Evolutionary conservation across 2,888 invertebrate species (phyloP).

Genomic region (Dinocampus coccinellae): DNA sequence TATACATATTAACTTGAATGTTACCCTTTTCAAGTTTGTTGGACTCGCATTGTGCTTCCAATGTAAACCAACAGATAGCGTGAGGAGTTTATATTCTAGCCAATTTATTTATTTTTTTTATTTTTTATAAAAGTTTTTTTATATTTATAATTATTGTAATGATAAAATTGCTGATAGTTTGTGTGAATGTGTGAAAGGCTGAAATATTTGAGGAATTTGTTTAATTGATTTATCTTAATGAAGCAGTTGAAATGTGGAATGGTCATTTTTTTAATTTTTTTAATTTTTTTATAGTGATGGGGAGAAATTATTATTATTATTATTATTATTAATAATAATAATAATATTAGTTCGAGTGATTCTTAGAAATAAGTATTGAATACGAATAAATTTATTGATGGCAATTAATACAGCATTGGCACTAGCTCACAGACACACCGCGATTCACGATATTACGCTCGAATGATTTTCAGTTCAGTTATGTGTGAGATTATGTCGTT

Average conservation of each 20-base stretch:
- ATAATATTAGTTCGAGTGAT: neutral
- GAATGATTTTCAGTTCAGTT: slow-evolving; percentile 30
- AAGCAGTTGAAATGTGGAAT: neutral
- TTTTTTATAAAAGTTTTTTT: too few relatives aligned
- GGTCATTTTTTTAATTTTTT: neutral
- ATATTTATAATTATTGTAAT: too few relatives aligned
- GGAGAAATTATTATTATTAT: neutral
- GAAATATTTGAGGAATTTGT: neutral
- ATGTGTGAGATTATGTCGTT: slow-evolving; percentile 32
- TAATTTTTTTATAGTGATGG: neutral
- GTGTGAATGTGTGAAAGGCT: neutral
- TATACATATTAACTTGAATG: neutral
- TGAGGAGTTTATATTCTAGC: too few relatives aligned
- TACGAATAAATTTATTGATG: slow-evolving; percentile 17
- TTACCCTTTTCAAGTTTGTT: neutral
- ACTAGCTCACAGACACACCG: neutral
- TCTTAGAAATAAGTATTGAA: neutral
- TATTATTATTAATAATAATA: neutral
- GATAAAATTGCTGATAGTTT: too few relatives aligned
- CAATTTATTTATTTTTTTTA: too few relatives aligned
- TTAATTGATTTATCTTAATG: neutral
- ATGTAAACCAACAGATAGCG: slow-evolving; percentile 23
- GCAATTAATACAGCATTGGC: slow-evolving; percentile 13
- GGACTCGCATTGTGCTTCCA: slow-evolving; percentile 10
- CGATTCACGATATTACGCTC: slow-evolving; percentile 19